Evolutionary conservation across 2,888 invertebrate genomes (phyloP).

Genomic region (Poecilobothrus nobilitatus): DNA sequence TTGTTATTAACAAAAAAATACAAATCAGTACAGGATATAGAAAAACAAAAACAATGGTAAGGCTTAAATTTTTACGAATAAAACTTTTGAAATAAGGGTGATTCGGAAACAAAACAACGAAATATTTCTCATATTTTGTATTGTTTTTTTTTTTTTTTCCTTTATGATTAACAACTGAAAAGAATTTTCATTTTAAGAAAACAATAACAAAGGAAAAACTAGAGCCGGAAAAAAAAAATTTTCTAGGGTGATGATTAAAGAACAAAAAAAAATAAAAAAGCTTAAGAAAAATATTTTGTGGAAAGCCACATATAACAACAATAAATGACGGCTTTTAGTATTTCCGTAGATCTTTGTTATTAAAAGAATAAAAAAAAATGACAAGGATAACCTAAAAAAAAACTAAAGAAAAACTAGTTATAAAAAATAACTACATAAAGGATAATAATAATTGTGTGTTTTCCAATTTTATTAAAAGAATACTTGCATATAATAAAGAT

Average conservation of each 20-base stretch:
- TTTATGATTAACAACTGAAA: neutral
- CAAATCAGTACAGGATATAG: neutral
- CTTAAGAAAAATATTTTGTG: neutral
- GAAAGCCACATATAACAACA: neutral
- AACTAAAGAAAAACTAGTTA: too few species aligned
- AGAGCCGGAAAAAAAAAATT: neutral
- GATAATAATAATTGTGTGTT: too few species aligned
- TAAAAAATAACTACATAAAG: too few species aligned
- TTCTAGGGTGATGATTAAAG: constrained; percentile 1
- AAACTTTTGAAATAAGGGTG: neutral
- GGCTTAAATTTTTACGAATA: neutral
- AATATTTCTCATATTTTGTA: neutral
- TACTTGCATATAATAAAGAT: neutral
- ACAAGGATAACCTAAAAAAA: too few species aligned
- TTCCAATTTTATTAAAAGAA: too few species aligned
- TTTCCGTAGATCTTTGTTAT: too few species aligned
- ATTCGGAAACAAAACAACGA: neutral
- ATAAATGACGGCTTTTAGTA: too few species aligned
- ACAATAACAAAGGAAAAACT: neutral
- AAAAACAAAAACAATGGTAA: neutral
- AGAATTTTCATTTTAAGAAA: neutral
- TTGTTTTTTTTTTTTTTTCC: neutral
- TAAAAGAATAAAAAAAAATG: too few species aligned
- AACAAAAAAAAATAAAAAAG: neutral
- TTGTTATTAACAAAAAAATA: neutral